Base-by-base conservation (phyloP, 2,888 invertebrate genomes). In the Thalpophila matura region DNA sequence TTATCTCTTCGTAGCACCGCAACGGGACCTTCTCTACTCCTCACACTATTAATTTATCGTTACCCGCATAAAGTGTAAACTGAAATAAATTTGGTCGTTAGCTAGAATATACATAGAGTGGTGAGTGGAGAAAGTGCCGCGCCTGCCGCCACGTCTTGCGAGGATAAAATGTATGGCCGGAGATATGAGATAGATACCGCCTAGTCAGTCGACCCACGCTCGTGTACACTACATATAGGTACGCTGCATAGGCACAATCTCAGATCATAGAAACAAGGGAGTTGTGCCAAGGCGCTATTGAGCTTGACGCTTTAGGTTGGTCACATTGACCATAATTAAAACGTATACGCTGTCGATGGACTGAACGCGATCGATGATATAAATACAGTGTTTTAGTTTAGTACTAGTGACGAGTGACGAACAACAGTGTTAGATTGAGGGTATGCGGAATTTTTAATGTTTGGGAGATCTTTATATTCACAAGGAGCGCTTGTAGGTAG, bases 121-220 rank as follows among this genome's bases (percentile, higher is more conserved):
- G 62, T 53, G 62, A 70, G 16, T 33, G 33, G 55, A 50, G 57
- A 53, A 55, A 74, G 51, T 55, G 37, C 37, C 56, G 55, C 29
- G 60, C 46, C 49, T 54, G 50, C 55, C 42, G 45, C 50, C 54
- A 45, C 65, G 63, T 79, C 74, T 78, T 74, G 60, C 55, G 65
- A 18, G 57, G 56, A 56, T 75, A 69, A 76, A 77, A 80, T 74
- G 69, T 81, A 80, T 72, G 62, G 72, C 65, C 59, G 71, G 73
- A 76, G 74, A 79, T 74, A 63, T 77, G 61, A 82, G 81, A 85
- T 85, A 80, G 82, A 85, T 83, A 81, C 68, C 57, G 74, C 70
- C 50, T 57, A 64, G 73, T 66, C 65, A 74, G 74, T 68, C 65
- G 74, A 72, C 78, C 77, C 56, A 56, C 45, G 51, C 31, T 61